Evolutionary conservation across 23 tunicate species (phyloP).

Genomic region (Pegea sp.): DNA sequence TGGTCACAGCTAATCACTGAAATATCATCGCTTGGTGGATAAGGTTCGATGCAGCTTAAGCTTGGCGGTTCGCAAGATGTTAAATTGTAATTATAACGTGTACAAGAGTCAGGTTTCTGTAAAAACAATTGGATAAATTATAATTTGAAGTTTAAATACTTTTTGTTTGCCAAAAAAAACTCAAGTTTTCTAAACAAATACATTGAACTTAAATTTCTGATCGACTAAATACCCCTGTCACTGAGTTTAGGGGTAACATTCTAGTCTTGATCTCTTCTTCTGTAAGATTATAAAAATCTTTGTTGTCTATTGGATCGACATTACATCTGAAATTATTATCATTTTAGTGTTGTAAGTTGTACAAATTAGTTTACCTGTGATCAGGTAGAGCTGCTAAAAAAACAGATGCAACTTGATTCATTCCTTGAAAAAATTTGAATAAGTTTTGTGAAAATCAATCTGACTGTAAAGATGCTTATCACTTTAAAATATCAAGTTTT

Average conservation of each 20-base stretch:
- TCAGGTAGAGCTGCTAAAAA: slow-evolving; percentile 60
- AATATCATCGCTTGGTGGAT: slow-evolving; percentile 15
- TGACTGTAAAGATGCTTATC: too few relatives aligned
- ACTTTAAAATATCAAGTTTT: too few relatives aligned
- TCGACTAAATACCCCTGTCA: slow-evolving; percentile 19
- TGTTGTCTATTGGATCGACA: slow-evolving; percentile 32
- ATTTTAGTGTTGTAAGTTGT: too few relatives aligned
- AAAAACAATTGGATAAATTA: neutral
- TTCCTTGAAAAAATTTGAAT: too few relatives aligned
- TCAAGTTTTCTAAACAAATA: neutral
- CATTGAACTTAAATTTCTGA: too few relatives aligned
- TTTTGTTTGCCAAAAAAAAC: neutral
- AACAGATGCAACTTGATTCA: slow-evolving; percentile 73
- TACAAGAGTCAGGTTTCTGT: slow-evolving; percentile 24
- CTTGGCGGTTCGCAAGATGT: slow-evolving; percentile 6
- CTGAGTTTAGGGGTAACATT: slow-evolving; percentile 15
- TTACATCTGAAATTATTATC: slow-evolving; percentile 35
- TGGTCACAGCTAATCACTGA: slow-evolving; percentile 22
- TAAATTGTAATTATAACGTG: slow-evolving; percentile 24
- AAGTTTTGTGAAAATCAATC: too few relatives aligned
- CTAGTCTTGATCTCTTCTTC: slow-evolving; percentile 10
- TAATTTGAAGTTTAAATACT: neutral
- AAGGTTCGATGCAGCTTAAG: slow-evolving; percentile 22
- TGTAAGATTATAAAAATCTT: slow-evolving; percentile 7
- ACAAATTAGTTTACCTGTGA: slow-evolving; percentile 11